These are phyloP conservation scores for Cactoblastis cactorum DNA, from an alignment of 2,888 invertebrate genomes.

Conservation along the genomic window DNA sequence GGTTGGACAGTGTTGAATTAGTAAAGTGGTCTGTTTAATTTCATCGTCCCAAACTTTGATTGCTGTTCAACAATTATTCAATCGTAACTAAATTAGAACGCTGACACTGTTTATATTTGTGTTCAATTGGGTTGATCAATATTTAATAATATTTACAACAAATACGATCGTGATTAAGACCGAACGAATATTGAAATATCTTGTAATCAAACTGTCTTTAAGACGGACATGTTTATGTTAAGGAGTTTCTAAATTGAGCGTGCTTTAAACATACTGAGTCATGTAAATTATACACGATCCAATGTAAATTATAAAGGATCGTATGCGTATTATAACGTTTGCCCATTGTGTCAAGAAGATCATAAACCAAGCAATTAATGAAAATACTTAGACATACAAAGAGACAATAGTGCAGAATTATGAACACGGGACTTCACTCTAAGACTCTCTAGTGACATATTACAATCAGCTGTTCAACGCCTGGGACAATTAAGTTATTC, in stretches of 20 bases:
- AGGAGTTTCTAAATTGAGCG: slow-evolving; percentile 12
- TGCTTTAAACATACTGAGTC: slow-evolving; percentile 17
- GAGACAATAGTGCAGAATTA: slow-evolving; percentile 58
- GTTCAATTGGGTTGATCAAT: neutral
- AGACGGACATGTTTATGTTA: slow-evolving; percentile 6
- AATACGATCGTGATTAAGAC: neutral
- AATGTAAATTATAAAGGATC: slow-evolving; percentile 9
- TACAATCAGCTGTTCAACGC: slow-evolving; percentile 39
- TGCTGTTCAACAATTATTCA: slow-evolving; percentile 22
- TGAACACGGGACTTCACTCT: slow-evolving; percentile 38
- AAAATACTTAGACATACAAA: slow-evolving; percentile 47
- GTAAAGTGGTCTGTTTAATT: slow-evolving; percentile 36
- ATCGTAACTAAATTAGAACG: slow-evolving; percentile 14
- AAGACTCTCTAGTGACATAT: slow-evolving; percentile 41
- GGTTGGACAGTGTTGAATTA: slow-evolving; percentile 45
- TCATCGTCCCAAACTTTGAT: slow-evolving; percentile 27
- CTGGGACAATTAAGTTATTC: slow-evolving; percentile 7
- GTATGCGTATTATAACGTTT: slow-evolving; percentile 6
- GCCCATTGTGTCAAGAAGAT: slow-evolving; percentile 38
- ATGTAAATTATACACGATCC: too few species aligned
- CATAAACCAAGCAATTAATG: slow-evolving; percentile 62
- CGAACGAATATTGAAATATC: slow-evolving; percentile 2
- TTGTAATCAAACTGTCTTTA: neutral
- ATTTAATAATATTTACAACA: neutral
- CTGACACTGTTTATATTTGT: slow-evolving; percentile 5